Conservation (phyloP, 2,888 invertebrate species). For the Oeneis ivallda region DNA sequence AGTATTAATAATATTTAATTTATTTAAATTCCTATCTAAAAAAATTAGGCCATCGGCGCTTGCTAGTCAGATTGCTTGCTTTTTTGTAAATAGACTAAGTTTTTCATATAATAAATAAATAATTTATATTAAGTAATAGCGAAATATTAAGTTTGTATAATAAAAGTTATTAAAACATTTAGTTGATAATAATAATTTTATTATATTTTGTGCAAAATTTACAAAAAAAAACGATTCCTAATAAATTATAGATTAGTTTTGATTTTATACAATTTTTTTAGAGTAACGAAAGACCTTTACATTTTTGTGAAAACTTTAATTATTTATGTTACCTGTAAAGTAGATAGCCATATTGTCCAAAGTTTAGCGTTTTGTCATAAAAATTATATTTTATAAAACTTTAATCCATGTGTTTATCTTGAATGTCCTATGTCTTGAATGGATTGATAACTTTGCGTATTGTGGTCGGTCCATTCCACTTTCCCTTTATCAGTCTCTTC, state of each 20-base stretch:
- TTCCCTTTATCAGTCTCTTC: constrained; percentile 89
- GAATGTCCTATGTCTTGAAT: constrained; percentile 47
- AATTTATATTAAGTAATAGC: not conserved
- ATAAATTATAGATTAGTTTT: not conserved
- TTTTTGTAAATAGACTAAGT: constrained; percentile 1
- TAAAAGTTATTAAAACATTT: not conserved
- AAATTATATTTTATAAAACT: constrained; percentile 30
- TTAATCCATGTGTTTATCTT: constrained; percentile 36
- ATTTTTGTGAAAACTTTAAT: not conserved
- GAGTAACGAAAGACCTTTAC: not conserved
- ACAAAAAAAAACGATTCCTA: not conserved
- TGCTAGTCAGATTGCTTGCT: constrained; percentile 16
- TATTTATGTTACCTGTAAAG: not conserved
- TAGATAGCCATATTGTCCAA: constrained; percentile 17
- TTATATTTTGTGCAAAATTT: not conserved
- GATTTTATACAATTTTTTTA: not conserved
- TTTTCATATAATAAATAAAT: not conserved
- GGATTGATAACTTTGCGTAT: constrained; percentile 79
- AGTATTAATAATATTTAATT: constrained; percentile 6
- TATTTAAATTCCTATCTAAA: not conserved
- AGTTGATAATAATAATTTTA: not conserved
- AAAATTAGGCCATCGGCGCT: not conserved
- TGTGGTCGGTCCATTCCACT: constrained; percentile 87
- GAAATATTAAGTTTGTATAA: not conserved
- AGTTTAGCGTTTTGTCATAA: constrained; percentile 17